These are phyloP conservation scores for Acutogordius australiensis DNA, from an alignment of 2,888 invertebrate genomes.

Conservation along the genomic window DNA sequence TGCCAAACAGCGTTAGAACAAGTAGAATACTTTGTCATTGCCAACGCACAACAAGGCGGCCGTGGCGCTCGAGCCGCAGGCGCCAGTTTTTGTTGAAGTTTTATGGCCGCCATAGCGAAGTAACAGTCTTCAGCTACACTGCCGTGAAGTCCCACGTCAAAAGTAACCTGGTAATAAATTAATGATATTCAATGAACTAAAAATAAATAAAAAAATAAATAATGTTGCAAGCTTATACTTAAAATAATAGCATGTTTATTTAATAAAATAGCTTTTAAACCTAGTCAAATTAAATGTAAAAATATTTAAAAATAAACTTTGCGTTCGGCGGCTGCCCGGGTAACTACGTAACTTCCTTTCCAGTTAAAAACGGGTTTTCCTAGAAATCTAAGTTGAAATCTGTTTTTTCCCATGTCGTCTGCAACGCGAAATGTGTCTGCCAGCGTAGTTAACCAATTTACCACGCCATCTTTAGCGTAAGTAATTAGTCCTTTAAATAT, in stretches of 20 bases:
- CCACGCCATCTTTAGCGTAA: slow-evolving; percentile 71
- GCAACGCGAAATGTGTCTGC: slow-evolving; percentile 67
- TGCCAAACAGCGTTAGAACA: no score
- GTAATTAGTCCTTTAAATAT: slow-evolving; percentile 21
- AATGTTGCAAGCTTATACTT: no score
- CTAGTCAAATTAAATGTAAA: not conserved
- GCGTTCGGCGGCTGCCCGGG: slow-evolving; percentile 35
- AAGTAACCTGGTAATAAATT: no score
- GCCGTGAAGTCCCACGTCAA: slow-evolving; percentile 79
- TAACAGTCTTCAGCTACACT: slow-evolving; percentile 92
- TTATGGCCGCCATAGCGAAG: slow-evolving; percentile 61
- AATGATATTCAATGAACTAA: no score
- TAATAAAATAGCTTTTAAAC: no score
- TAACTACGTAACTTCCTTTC: slow-evolving; percentile 90
- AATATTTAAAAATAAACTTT: no score
- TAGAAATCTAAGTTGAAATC: slow-evolving; percentile 63
- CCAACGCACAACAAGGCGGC: no score
- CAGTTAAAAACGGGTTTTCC: slow-evolving; percentile 81
- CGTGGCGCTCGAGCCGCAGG: not conserved
- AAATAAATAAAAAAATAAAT: no score
- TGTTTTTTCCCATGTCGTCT: slow-evolving; percentile 83
- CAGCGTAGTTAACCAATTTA: slow-evolving; percentile 79
- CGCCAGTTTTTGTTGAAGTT: not conserved
- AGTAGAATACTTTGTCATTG: no score
- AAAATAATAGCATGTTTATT: no score